Base-by-base conservation (phyloP, 2,888 invertebrate genomes). In the Platerodrilus igneus region DNA sequence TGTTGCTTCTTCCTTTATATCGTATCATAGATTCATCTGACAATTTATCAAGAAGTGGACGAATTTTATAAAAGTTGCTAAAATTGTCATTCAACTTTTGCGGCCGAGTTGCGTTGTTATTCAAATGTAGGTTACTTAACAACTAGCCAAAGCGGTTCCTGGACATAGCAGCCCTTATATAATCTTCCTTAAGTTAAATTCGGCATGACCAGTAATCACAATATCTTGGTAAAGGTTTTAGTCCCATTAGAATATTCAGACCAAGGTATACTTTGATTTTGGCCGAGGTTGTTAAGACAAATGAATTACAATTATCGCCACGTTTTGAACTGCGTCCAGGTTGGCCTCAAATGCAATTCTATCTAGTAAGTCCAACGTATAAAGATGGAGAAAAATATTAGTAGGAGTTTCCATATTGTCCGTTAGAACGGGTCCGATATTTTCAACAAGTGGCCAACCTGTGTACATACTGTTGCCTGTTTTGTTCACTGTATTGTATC, bases 11-110 rank as follows among this genome's bases (percentile, higher is more conserved):
- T 11, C 51, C 55, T 41, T 48, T 51, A 32, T 48, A 52, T 21
- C 39, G 40, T 15, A 48, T 42, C 50, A 54, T 54, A 9, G 33
- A 31, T 35, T 53, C 48, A 32, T 53, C 48, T 15, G 48, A 39
- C 9, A 36, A 25, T 14, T 22, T 31, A 31, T 35, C 19, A n/a
- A 55, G 22, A 10, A 48, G 27, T 7, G 50, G 52, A 40, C 42
- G 37, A 13, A 53, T 14, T 51, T 52, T 53, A 31, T 48, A 53
- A 21, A 53, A 25, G 41, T 50, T 53, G 26, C 53, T 48, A 38
- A 45, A 53, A 20, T 48, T 38, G 19, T 36, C 37, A 17, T 40
- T 28, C 13, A 33, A 33, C 39, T 32, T 43, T 32, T 44, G 37
- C 15, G 47, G 47, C 31, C 41, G 37, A 19, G 33, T 29, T 17